These are phyloP conservation scores for Myathropa florea DNA, from an alignment of 2,888 invertebrate genomes.

Conservation along the genomic window DNA sequence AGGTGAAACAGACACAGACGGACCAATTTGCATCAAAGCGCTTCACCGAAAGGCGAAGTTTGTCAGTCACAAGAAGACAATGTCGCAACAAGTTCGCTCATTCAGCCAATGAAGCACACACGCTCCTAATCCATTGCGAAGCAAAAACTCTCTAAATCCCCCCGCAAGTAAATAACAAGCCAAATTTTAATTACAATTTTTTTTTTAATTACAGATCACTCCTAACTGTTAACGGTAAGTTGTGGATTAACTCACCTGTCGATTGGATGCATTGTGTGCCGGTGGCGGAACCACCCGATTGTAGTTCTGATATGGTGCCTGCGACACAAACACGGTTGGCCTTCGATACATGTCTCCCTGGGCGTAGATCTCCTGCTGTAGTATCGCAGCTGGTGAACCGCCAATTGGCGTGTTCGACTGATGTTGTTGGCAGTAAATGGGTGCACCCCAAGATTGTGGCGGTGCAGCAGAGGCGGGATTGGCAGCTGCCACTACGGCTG, in stretches of 20 bases:
- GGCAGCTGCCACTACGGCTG: conserved; percentile 74
- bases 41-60: too few relatives aligned
- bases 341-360: conserved; percentile 84
- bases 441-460: conserved; percentile 79
- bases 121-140: not conserved
- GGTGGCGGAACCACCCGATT: conserved; percentile 81
- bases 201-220: not conserved
- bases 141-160: not conserved
- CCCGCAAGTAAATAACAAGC: not conserved
- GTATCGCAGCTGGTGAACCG: conserved; percentile 79
- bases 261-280: conserved; percentile 80
- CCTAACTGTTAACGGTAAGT: not conserved
- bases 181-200: too few relatives aligned
- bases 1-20: too few relatives aligned
- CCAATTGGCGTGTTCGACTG: conserved; percentile 81
- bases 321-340: conserved; percentile 86
- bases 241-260: conserved; percentile 76
- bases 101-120: too few relatives aligned
- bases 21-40: too few relatives aligned
- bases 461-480: conserved; percentile 77
- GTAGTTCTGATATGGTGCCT: conserved; percentile 79
- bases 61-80: too few relatives aligned
- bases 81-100: too few relatives aligned
- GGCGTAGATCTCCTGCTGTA: conserved; percentile 79
- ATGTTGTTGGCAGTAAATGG: conserved; percentile 82